phyloP scores from a whole-genome alignment of 2,113 vertebrate genomes.

The Austrofundulus limnaeus region DNA sequence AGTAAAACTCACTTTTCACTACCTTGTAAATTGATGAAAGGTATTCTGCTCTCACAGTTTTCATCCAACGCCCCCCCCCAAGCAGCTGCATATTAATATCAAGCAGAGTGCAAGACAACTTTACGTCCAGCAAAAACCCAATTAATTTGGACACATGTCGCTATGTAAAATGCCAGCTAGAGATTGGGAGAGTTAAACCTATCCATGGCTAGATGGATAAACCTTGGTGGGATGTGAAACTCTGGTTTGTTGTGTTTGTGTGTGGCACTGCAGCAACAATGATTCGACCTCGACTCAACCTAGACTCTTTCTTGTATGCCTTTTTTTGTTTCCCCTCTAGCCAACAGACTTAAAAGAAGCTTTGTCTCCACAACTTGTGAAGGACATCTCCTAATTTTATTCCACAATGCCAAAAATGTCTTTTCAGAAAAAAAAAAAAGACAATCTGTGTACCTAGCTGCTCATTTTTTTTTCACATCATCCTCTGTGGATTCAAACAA shows the following conservation, averaged over 20 bases:
- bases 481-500: constrained; percentile 47
- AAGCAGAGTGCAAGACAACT: constrained; percentile 46
- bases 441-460: constrained; percentile 27
- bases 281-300: constrained; percentile 42
- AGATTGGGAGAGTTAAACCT: constrained; percentile 49
- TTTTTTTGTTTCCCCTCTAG: neutral
- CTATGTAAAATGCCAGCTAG: constrained; percentile 24
- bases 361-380: constrained; percentile 15
- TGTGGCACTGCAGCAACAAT: constrained; percentile 21
- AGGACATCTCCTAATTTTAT: constrained; percentile 38
- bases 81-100: constrained; percentile 44
- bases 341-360: constrained; percentile 22
- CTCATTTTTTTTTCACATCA: constrained; percentile 34
- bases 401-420: constrained; percentile 18
- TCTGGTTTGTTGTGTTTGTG: constrained; percentile 19
- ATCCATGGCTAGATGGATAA: constrained; percentile 28
- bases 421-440: constrained; percentile 35
- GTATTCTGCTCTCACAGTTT: constrained; percentile 34
- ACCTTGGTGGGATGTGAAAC: neutral
- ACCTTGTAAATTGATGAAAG: constrained; percentile 44
- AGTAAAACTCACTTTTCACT: constrained; percentile 30
- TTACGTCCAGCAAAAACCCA: constrained; percentile 38
- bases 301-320: constrained; percentile 13
- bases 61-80: constrained; percentile 35
- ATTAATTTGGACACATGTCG: constrained; percentile 69